Percentiles rank a stretch among this genome's conserved stretches.
These are phyloP conservation scores for Diploptera punctata DNA, from an alignment of 2,888 invertebrate genomes.

Conservation along the genomic window DNA sequence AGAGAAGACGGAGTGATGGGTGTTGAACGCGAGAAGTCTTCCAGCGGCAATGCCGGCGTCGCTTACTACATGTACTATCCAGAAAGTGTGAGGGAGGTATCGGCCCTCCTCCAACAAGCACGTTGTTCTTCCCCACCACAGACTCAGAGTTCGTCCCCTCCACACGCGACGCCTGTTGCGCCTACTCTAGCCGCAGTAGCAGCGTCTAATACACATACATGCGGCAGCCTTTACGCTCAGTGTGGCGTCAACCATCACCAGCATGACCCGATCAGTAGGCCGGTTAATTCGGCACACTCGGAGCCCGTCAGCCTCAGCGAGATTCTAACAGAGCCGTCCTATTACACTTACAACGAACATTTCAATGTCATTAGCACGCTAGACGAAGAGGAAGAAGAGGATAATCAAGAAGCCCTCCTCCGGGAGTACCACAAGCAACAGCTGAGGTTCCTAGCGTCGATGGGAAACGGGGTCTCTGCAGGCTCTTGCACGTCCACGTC, in stretches of 20 bases:
- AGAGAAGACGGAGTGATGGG: not conserved
- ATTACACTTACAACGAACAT: not conserved
- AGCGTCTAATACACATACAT: slow-evolving; percentile 50
- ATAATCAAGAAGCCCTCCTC: slow-evolving; percentile 4
- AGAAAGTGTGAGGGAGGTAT: slow-evolving; percentile 14
- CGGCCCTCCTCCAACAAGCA: slow-evolving; percentile 18
- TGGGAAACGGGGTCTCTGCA: slow-evolving; percentile 42
- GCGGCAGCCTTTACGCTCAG: slow-evolving; percentile 57
- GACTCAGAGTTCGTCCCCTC: not conserved
- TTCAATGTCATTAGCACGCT: not conserved
- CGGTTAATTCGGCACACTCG: not conserved
- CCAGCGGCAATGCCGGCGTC: no score
- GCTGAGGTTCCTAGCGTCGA: slow-evolving; percentile 28
- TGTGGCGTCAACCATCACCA: slow-evolving; percentile 46
- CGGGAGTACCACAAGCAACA: slow-evolving; percentile 14
- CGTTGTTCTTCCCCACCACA: slow-evolving; percentile 1
- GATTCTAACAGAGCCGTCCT: slow-evolving; percentile 26
- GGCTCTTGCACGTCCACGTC: slow-evolving; percentile 2
- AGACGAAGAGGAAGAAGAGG: slow-evolving; percentile 5
- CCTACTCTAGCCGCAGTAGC: not conserved
- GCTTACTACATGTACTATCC: slow-evolving; percentile 18
- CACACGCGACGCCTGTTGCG: not conserved
- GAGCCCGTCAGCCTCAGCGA: slow-evolving; percentile 28
- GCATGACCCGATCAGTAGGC: not conserved
- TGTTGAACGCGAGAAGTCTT: not conserved